Evolutionary conservation across 2,888 invertebrate species (phyloP), one percentile per base, ranked within the genome.

Genomic region (Luffia ferchaultella): DNA sequence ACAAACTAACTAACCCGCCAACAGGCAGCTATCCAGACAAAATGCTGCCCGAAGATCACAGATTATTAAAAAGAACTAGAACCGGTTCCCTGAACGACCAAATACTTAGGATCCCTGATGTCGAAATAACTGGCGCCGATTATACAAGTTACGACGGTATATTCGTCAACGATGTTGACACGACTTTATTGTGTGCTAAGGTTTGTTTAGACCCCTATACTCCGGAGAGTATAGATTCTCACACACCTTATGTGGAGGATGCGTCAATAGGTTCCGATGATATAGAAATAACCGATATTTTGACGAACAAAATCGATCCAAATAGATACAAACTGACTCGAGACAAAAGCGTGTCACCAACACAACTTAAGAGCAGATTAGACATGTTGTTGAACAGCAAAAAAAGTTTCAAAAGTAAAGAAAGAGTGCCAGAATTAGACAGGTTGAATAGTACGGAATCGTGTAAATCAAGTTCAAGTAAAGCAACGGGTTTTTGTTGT

Each of bases 151-250:
- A 56, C 49, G 76, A 79, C 18, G 69, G 70, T 0, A 75, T 87
- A 15, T 85, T 85, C 52, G 79, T 86, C 0, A 87, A 87, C 57
- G 84, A 85, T 50, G 70, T 87, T 12, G 88, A 88, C 57, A 77
- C 73, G 2, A 79, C 85, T 1, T 63, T 85, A 19, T 63, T 88
- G 0, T 68, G 68, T 7, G 75, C 74, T 0, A 56, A 63, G 1
- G 70, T 58, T 2, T 79, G 76, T 62, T 73, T 88, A 61, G 92
- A 92, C 60, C 93, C 93, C 0, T 93, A 93, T 61, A 93, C 93
- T 0, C 93, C 93, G n/a, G 93, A 93, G 62, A 92, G 92, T 68
- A 85, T 89, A 56, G 93, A 93, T 62, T 92, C 92, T 18, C 91
- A 88, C 60, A 90, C 91, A 45, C 92, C 93, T 0, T 84, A 85